Evolutionary conservation across 2,888 invertebrate genomes (phyloP), one percentile per base, ranked within the genome.

Genomic region (Drosophila borborema): DNA sequence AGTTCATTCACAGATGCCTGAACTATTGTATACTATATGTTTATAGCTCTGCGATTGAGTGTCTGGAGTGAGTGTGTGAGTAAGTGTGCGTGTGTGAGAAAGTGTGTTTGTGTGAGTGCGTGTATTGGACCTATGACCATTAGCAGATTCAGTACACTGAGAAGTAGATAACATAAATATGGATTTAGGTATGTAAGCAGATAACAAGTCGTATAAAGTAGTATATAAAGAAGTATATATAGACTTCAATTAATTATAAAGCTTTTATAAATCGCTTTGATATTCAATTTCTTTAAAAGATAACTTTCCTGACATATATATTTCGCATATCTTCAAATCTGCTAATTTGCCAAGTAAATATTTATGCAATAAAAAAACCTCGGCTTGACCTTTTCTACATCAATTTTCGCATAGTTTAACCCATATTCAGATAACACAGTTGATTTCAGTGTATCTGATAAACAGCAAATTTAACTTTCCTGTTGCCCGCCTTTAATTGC

Each of bases 1-100:
- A 86, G 86, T 86, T 86, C 85, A 84, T 84, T 86, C 86, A 85
- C 85, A 86, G 85, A 86, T 72, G 61, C 71, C 49, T 55, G 55
- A 66, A 63, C 45, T 48, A 63, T 54, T 54, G 12, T 43, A 14
- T 46, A 46, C 31, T 45, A 18, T 68, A 8, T 60, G 10, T 59
- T 20, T 38, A 23, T 46, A 48, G 18, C 43, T 40, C 18, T 34
- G 41, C 34, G 14, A 14, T n/a, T 51, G 14, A 14, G 14, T 51
- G 41, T 38, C 38, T 62, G 48, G 20, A 16, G 54, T 43, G 12
- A n/a, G 34, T 41, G 18, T 49, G 23, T 59, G 18, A 38, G 40
- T 51, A 12, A 36, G 28, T 38, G 48, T 23, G 48, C 31, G 10
- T 38, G 18, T 56, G 28, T 23, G 23, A 4, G 23, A 23, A 23